Evolutionary conservation across 2,888 invertebrate species (phyloP), one percentile per base, ranked within the genome.

Genomic region (Anagyrus pseudococci): DNA sequence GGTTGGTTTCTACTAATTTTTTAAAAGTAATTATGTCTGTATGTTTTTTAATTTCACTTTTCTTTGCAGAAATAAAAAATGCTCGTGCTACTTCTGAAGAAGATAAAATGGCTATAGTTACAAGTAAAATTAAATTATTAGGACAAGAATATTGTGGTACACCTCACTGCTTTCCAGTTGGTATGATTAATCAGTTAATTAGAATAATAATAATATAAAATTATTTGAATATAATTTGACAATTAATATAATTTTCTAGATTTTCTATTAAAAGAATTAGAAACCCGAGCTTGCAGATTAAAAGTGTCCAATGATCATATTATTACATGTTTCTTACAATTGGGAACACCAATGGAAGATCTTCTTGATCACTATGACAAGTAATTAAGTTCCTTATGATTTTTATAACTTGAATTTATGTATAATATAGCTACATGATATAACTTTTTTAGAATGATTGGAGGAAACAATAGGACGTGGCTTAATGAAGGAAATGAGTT

Each of bases 381-480:
- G 90, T 90, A 79, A 79, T 84, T 84, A 66, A 26, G 29, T 40
- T 4, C 10, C 25, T 20, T 1, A 23, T 47, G 2, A n/a, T n/a
- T n/a, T n/a, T n/a, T n/a, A n/a, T n/a, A 46, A 50, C 8, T n/a
- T 0, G n/a, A 10, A 22, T 40, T 48, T 40, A 17, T 41, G 19
- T 2, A 26, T 26, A 13, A 40, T 40, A 3, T 4, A 15, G 33
- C 2, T 4, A 23, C 13, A 10, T 64, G 15, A 53, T 15, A 50
- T n/a, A 8, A 58, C 13, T 53, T 69, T 78, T 80, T 49, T 68
- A 90, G 91, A 76, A 82, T 91, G 84, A 89, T 89, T 76, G 89
- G 90, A 68, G 88, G 89, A 76, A 91, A 92, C 82, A 94, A 95
- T 80, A 88, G 91, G 58, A 89, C 90, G 72, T 96, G 96, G 95